Conservation (phyloP, 2,888 invertebrate species). For the Hylaea fasciaria region DNA sequence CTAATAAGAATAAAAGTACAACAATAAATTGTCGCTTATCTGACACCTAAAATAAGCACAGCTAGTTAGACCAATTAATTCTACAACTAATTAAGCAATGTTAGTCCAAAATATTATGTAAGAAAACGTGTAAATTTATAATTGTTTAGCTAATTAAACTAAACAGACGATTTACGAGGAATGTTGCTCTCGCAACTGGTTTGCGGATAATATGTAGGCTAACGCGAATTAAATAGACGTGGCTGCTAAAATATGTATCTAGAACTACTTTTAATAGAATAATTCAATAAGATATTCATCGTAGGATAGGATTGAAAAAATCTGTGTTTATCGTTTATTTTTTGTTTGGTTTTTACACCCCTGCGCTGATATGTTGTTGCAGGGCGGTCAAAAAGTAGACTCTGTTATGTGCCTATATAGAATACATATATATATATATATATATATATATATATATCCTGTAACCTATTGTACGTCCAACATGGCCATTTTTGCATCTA, state of each 20-base stretch:
- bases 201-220: constrained; percentile 54
- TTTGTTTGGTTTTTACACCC: no score
- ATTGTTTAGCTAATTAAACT: constrained; percentile 41
- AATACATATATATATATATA: no score
- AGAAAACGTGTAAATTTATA: constrained; percentile 32
- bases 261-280: constrained; percentile 8
- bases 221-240: constrained; percentile 45
- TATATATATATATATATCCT: no score
- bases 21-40: not conserved
- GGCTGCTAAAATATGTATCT: constrained; percentile 16
- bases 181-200: constrained; percentile 43
- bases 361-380: no score
- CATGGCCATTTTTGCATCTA: no score
- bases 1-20: not conserved
- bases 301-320: no score
- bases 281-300: not conserved
- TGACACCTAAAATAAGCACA: not conserved
- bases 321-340: not conserved
- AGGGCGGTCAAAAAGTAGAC: no score
- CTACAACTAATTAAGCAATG: constrained; percentile 6
- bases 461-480: no score
- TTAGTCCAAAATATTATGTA: constrained; percentile 25
- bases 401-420: no score
- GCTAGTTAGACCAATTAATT: not conserved
- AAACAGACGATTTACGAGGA: constrained; percentile 43